Percentiles rank a stretch among this genome's conserved stretches.
Conservation (phyloP, 2,888 invertebrate genomes). For the Calliphora vomitoria region DNA sequence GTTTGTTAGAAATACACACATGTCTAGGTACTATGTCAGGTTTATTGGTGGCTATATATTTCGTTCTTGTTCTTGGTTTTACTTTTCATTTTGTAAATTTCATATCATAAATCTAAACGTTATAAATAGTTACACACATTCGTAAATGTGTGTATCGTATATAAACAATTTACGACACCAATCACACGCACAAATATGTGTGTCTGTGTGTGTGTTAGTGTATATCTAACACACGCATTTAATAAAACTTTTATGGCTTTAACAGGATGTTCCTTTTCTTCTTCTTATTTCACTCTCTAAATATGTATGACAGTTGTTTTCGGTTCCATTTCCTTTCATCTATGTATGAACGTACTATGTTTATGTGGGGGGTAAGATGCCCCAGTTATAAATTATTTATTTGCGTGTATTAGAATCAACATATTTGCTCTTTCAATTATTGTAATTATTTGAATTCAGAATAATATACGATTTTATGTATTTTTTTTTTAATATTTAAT, state of each 20-base stretch:
- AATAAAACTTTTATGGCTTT: slow-evolving; percentile 48
- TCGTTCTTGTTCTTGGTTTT: slow-evolving; percentile 29
- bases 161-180: slow-evolving; percentile 55
- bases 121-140: slow-evolving; percentile 8
- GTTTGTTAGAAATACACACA: neutral
- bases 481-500: neutral
- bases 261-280: slow-evolving; percentile 54
- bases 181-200: slow-evolving; percentile 36
- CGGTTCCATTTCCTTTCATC: slow-evolving; percentile 10
- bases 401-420: neutral
- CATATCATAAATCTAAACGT: slow-evolving; percentile 54
- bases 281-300: neutral
- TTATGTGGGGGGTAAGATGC: slow-evolving; percentile 21
- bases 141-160: slow-evolving; percentile 3
- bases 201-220: neutral
- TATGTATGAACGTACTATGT: neutral
- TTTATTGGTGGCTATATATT: slow-evolving; percentile 66
- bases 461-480: slow-evolving; percentile 3
- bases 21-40: slow-evolving; percentile 6
- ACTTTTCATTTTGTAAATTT: slow-evolving; percentile 23
- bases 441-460: neutral
- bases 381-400: slow-evolving; percentile 46
- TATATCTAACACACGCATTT: slow-evolving; percentile 42
- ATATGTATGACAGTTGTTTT: slow-evolving; percentile 43
- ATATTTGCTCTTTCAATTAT: slow-evolving; percentile 16